These are phyloP conservation scores for Tragelaphus eurycerus DNA, from an alignment of 2,797 vertebrate genomes.

Conservation along the genomic window DNA sequence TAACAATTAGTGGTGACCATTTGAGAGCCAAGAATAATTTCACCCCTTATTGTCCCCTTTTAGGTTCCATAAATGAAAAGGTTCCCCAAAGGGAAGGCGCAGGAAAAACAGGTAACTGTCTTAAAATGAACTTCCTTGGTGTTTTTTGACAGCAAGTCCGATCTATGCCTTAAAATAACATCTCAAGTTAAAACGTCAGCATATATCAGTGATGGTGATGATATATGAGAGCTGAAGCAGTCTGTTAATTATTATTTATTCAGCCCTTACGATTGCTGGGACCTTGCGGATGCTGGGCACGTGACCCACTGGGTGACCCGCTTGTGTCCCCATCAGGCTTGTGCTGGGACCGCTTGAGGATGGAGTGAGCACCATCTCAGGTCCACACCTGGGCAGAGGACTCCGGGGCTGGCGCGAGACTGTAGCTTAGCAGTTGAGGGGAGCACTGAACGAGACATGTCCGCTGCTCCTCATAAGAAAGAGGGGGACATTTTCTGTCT, in stretches of 20 bases:
- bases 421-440: accelerated
- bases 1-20: accelerated
- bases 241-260: accelerated
- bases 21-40: neutral
- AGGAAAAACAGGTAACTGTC: conserved; percentile 94
- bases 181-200: neutral
- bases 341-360: accelerated
- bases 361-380: accelerated
- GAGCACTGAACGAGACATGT: accelerated
- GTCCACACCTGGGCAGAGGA: accelerated
- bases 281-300: neutral
- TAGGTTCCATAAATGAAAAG: conserved; percentile 92
- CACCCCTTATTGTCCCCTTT: conserved; percentile 27
- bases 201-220: accelerated
- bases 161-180: accelerated
- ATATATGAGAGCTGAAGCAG: accelerated
- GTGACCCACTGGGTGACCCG: accelerated
- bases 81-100: conserved; percentile 89
- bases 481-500: accelerated
- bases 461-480: accelerated
- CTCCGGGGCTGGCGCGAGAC: accelerated
- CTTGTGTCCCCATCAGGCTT: accelerated
- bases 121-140: neutral
- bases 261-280: accelerated
- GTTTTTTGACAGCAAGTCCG: accelerated